Conservation (phyloP, 2,797 vertebrate genomes). For the Phyllotis vaccarum region DNA sequence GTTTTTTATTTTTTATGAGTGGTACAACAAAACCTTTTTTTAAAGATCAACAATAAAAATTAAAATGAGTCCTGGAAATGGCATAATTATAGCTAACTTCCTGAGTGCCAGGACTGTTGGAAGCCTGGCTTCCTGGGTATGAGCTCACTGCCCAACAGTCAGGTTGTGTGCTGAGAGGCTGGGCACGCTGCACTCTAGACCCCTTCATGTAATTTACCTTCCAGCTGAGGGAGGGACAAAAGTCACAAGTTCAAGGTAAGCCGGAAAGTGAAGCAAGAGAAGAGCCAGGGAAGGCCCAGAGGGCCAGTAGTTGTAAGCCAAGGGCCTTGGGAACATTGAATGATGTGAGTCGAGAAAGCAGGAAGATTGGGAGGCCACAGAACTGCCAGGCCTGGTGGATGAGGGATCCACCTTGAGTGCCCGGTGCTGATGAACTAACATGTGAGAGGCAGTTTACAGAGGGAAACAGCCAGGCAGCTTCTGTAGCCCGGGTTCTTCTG, state of each 20-base stretch:
- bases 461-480: not conserved
- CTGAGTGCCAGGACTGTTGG: not conserved
- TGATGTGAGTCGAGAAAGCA: rapidly evolving
- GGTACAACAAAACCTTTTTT: not conserved
- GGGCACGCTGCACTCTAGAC: not conserved
- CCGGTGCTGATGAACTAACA: no score
- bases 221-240: not conserved
- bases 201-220: not conserved
- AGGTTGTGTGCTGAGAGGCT: not conserved
- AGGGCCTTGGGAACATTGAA: not conserved
- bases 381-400: rapidly evolving
- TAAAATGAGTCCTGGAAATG: not conserved
- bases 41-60: constrained; percentile 23
- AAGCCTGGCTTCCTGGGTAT: rapidly evolving
- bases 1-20: constrained; percentile 20
- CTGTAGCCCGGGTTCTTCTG: not conserved
- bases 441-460: not conserved
- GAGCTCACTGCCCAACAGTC: not conserved
- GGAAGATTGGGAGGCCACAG: not conserved
- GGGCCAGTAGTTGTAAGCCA: not conserved
- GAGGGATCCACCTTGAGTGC: not conserved
- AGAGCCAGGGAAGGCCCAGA: not conserved
- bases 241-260: not conserved
- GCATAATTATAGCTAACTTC: not conserved
- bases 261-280: not conserved